Evolutionary conservation across 1,140 invertebrate species (phyloP), one percentile per base, ranked within the genome.

Genomic region (Nephila pilipes): DNA sequence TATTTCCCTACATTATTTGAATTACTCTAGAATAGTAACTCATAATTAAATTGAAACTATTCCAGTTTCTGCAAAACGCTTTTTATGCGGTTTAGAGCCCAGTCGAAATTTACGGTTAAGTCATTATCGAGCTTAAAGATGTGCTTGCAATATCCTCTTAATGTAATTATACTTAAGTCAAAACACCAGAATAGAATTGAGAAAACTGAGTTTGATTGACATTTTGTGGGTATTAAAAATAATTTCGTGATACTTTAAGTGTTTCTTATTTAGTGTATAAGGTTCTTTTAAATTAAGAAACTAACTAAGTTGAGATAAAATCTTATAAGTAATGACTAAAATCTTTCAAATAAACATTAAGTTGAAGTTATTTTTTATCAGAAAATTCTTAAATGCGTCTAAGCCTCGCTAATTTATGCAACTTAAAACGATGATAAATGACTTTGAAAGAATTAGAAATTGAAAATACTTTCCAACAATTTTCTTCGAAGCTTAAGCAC

Each of bases 361-460:
- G 63, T 25, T n/a, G n/a, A 22, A 60, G 58, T 20, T 60, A 20
- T 20, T 20, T 60, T 60, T 20, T 60, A 65, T 65, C 63, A 65
- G 25, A 12, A 65, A 65, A 25, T 65, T 65, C n/a, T 25, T 65
- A 5, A 58, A 58, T 25, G 4, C 25, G 63, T 29, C 63, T 25
- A 58, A 58, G 20, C 16, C 20, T 16, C 1, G 5, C 22, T 65
- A 65, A 65, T 65, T 65, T 65, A 65, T 25, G n/a, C n/a, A 25
- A 65, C 10, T 65, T 65, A 65, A 65, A 65, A 25, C n/a, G 63
- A 60, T 25, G 63, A 25, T 65, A 65, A 65, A 65, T n/a, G 63
- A 20, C 57, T 18, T 1, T 58, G 46, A 46, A 58, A 16, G 57
- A 22, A 58, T 58, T 18, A 58, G 57, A 58, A 58, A 58, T 65